Conservation (phyloP, 2,113 vertebrate genomes). For the Trachemys scripta region DNA sequence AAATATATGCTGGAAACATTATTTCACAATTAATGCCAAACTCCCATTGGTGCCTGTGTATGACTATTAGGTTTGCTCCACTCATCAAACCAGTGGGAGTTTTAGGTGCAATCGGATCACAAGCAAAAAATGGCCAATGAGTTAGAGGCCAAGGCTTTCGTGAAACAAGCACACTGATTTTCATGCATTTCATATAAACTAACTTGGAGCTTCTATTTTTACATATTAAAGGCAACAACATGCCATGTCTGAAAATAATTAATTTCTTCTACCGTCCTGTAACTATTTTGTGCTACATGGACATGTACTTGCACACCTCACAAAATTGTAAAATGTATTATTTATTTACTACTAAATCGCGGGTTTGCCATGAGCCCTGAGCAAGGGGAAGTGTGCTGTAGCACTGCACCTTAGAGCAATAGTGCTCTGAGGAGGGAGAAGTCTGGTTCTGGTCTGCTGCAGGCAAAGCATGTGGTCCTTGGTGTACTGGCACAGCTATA, state of each 20-base stretch:
- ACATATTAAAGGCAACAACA: not conserved
- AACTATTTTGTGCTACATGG: not conserved
- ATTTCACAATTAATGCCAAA: not conserved
- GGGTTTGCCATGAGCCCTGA: not conserved
- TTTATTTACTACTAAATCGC: not conserved
- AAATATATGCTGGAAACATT: not conserved
- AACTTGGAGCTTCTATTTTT: not conserved
- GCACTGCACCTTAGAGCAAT: too few relatives aligned
- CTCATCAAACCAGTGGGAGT: not conserved
- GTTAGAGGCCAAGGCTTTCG: not conserved
- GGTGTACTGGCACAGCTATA: too few relatives aligned
- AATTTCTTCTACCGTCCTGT: too few relatives aligned
- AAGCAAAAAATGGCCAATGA: not conserved
- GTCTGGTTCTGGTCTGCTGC: too few relatives aligned
- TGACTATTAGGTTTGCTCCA: not conserved
- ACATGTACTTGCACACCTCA: not conserved
- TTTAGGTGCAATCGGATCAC: not conserved
- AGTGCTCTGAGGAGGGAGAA: not conserved
- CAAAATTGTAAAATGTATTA: not conserved
- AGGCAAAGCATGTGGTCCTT: not conserved
- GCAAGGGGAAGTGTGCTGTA: too few relatives aligned
- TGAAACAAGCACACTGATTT: not conserved
- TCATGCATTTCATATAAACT: not conserved
- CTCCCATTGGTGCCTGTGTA: not conserved
- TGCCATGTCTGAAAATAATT: not conserved